These are phyloP conservation scores for Calyptommatus sinebrachiatus DNA, from an alignment of 2,113 vertebrate genomes.

Conservation along the genomic window DNA sequence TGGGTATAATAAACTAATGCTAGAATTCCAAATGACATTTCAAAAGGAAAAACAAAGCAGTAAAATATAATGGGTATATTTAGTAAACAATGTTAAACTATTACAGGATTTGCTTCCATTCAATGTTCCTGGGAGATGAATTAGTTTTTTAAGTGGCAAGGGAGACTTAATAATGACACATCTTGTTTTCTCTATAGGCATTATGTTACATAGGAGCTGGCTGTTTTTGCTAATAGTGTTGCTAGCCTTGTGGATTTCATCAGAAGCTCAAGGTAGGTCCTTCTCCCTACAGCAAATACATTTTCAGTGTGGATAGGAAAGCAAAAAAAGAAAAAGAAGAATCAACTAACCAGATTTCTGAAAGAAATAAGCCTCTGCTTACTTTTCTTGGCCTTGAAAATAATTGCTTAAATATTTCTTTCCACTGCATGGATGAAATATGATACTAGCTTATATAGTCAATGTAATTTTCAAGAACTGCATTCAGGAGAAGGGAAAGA, in stretches of 20 bases:
- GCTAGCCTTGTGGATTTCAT: slow-evolving; percentile 70
- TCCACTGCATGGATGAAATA: neutral
- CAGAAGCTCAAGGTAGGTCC: slow-evolving; percentile 78
- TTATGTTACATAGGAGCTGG: slow-evolving; percentile 77
- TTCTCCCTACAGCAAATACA: neutral
- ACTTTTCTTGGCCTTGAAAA: slow-evolving; percentile 10
- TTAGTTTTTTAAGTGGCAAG: slow-evolving; percentile 13
- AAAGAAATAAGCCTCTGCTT: neutral
- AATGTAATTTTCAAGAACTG: neutral
- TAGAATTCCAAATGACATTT: neutral
- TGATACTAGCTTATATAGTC: slow-evolving; percentile 2
- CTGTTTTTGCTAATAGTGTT: slow-evolving; percentile 76
- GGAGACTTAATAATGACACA: neutral
- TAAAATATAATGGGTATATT: neutral
- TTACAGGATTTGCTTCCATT: neutral
- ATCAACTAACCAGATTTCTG: neutral
- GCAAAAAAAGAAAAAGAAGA: neutral
- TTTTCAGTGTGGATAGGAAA: neutral
- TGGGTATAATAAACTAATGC: neutral
- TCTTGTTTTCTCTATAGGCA: slow-evolving; percentile 64
- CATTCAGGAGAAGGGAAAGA: neutral
- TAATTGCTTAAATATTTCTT: neutral
- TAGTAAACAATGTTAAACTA: neutral
- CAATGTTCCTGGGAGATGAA: neutral
- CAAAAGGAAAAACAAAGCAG: neutral